Evolutionary conservation across 2,888 invertebrate species (phyloP).

Genomic region (Tolmerus cingulatus): DNA sequence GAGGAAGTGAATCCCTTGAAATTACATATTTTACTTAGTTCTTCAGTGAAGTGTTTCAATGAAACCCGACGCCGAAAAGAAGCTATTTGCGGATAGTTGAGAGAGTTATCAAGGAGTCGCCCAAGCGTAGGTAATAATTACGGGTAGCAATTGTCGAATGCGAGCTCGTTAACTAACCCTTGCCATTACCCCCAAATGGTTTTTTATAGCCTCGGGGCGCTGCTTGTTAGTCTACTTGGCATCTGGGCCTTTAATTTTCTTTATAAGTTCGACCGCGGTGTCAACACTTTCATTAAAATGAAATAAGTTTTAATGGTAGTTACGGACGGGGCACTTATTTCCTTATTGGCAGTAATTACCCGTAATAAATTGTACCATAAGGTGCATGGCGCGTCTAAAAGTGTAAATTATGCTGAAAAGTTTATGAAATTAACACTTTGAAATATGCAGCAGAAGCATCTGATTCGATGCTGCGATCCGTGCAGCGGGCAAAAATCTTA

Average conservation of each 20-base stretch:
- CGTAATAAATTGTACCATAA: background rate
- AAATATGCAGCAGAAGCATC: background rate
- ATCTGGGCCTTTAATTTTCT: background rate
- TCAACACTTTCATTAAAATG: background rate
- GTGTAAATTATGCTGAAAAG: background rate
- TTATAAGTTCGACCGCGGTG: background rate
- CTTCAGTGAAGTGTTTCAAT: background rate
- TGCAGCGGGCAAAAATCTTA: background rate
- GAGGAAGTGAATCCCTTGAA: background rate
- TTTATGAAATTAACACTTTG: background rate
- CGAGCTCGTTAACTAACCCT: background rate
- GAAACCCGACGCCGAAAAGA: background rate
- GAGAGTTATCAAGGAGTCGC: background rate
- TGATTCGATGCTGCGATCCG: background rate
- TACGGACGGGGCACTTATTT: background rate
- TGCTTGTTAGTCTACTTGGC: background rate
- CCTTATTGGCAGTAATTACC: background rate
- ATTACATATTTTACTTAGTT: background rate
- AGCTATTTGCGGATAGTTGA: background rate
- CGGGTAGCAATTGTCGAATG: background rate
- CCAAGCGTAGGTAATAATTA: background rate
- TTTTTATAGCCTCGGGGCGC: background rate
- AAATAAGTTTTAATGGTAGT: background rate
- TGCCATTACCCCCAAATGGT: background rate
- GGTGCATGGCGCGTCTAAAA: background rate